A percentile compares a stretch with the other conserved stretches of the same genome.
Evolutionary conservation across 2,888 invertebrate genomes (phyloP).

Genomic region (Dasypogon diadema): DNA sequence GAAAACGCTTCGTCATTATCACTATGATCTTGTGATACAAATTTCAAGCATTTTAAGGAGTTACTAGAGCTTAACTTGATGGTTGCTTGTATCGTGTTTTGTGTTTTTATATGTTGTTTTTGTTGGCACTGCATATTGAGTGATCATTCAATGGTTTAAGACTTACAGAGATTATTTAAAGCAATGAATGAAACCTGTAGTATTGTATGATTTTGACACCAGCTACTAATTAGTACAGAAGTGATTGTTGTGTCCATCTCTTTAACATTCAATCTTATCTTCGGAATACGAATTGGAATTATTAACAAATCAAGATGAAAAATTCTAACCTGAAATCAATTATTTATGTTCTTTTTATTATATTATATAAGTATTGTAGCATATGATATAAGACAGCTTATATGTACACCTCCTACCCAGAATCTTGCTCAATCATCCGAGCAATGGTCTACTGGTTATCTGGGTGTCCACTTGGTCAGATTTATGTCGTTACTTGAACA

Average conservation of each 20-base stretch:
- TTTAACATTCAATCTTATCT: too few relatives aligned
- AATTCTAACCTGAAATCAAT: too few relatives aligned
- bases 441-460: slow-evolving; percentile 7
- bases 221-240: too few relatives aligned
- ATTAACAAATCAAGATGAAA: too few relatives aligned
- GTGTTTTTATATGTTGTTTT: background rate
- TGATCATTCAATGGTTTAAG: background rate
- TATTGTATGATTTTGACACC: too few relatives aligned
- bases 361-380: too few relatives aligned
- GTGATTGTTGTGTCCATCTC: too few relatives aligned
- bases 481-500: background rate
- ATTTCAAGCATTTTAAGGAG: slow-evolving; percentile 26
- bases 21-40: slow-evolving; percentile 27
- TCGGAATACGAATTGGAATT: too few relatives aligned
- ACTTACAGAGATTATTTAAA: too few relatives aligned
- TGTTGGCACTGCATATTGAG: background rate
- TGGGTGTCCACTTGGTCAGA: slow-evolving; percentile 5
- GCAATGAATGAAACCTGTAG: too few relatives aligned
- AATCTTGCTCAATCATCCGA: slow-evolving; percentile 12
- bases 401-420: background rate
- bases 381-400: too few relatives aligned
- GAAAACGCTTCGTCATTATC: slow-evolving; percentile 24
- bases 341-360: too few relatives aligned
- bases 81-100: background rate
- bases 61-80: slow-evolving; percentile 37